Evolutionary conservation across 2,797 vertebrate genomes (phyloP).

Genomic region (Gallirallus australis): DNA sequence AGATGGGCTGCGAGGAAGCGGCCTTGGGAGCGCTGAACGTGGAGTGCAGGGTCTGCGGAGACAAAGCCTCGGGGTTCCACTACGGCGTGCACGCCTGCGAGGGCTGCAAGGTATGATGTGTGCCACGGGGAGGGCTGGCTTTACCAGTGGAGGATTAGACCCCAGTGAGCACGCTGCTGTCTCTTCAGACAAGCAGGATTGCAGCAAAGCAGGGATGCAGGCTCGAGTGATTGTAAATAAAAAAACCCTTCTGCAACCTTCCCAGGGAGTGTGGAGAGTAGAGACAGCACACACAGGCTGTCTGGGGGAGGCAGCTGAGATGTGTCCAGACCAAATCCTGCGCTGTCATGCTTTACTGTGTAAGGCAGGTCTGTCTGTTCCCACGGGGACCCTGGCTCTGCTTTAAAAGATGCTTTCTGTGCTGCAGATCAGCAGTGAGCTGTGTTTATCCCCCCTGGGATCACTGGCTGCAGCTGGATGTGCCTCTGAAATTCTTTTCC

Average conservation of each 20-base stretch:
- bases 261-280: not conserved
- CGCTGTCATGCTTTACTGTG: not conserved
- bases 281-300: not conserved
- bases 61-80: constrained; percentile 98
- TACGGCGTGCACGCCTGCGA: constrained; percentile 98
- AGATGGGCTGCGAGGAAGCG: constrained; percentile 87
- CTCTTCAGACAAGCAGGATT: not conserved
- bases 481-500: constrained; percentile 20
- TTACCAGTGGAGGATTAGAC: not conserved
- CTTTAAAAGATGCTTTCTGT: not conserved
- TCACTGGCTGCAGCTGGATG: not conserved
- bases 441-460: not conserved
- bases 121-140: not conserved
- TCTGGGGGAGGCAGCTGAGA: not conserved
- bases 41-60: constrained; percentile 97
- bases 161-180: no score
- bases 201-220: not conserved
- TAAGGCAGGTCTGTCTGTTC: not conserved
- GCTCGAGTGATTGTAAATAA: not conserved
- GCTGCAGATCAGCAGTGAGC: not conserved
- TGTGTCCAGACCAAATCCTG: not conserved
- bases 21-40: constrained; percentile 85
- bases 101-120: constrained; percentile 91
- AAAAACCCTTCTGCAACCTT: not conserved
- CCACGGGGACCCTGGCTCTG: not conserved